These are phyloP conservation scores for Ichneumoninae sp. DNA, from an alignment of 2,888 invertebrate species.

Conservation along the genomic window DNA sequence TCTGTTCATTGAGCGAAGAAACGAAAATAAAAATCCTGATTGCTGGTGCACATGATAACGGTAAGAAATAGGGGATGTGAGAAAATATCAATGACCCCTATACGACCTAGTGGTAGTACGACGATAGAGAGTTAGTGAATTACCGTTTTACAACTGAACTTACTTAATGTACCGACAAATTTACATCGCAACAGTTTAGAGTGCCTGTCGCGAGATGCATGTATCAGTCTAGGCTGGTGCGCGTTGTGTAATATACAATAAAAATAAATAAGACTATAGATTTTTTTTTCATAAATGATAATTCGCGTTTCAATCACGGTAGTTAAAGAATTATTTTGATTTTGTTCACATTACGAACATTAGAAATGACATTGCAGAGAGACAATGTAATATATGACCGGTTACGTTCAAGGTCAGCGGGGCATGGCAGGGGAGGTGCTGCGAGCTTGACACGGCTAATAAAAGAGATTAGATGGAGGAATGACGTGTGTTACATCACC, in stretches of 20 bases:
- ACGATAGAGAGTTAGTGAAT: conserved; percentile 26
- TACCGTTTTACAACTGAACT: conserved; percentile 38
- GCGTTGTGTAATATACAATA: conserved; percentile 51
- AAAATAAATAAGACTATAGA: not conserved
- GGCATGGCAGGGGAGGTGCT: conserved; percentile 23
- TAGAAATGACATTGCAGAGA: conserved; percentile 1
- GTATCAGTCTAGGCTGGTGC: conserved; percentile 60
- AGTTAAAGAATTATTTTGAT: not conserved
- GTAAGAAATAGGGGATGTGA: conserved; percentile 2
- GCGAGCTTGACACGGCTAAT: conserved; percentile 65
- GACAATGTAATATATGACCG: conserved; percentile 27
- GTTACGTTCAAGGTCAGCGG: conserved; percentile 62
- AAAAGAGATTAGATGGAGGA: conserved; percentile 66
- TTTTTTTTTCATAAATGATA: no score
- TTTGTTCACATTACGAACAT: not conserved
- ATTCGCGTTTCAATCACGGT: not conserved
- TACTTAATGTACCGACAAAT: conserved; percentile 33
- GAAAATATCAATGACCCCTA: conserved; percentile 20
- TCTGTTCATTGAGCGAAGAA: not conserved
- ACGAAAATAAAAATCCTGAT: not conserved
- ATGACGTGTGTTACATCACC: conserved; percentile 66
- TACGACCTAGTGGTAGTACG: conserved; percentile 25
- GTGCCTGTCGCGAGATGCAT: conserved; percentile 47
- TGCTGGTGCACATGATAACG: conserved; percentile 13
- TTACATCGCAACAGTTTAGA: conserved; percentile 28